Conservation (phyloP, 2,888 invertebrate genomes). For the Notodonta ziczac region DNA sequence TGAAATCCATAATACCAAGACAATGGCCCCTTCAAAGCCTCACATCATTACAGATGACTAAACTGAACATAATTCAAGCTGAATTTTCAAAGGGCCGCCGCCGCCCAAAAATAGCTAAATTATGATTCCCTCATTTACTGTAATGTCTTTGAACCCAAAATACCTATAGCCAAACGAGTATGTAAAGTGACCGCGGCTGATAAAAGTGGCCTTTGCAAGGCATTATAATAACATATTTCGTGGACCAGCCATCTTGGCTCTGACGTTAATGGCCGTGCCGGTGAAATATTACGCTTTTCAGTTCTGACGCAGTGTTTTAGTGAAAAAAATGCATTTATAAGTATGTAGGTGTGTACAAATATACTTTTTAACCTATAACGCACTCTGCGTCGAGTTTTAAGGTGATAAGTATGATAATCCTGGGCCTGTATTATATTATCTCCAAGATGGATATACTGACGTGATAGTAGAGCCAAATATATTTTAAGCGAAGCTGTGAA, state of each 20-base stretch:
- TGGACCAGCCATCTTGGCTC: constrained; percentile 59
- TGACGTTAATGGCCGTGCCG: constrained; percentile 67
- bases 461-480: no score
- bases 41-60: background rate
- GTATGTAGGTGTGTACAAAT: background rate
- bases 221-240: constrained; percentile 70
- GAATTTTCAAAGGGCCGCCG: background rate
- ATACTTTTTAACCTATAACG: no score
- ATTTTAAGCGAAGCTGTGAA: no score
- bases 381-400: no score
- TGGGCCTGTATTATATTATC: no score
- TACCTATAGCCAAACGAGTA: constrained; percentile 6
- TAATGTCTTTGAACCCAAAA: constrained; percentile 5
- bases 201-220: constrained; percentile 51
- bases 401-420: no score
- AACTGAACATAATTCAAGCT: constrained; percentile 1
- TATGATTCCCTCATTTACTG: constrained; percentile 4
- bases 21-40: no score
- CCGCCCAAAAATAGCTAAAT: constrained; percentile 2
- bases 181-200: constrained; percentile 59
- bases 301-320: constrained; percentile 40
- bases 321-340: constrained; percentile 4
- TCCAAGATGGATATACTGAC: no score
- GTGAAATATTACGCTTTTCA: constrained; percentile 55
- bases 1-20: no score